Evolutionary conservation across 2,888 invertebrate genomes (phyloP).

Genomic region (Hyles lineata): DNA sequence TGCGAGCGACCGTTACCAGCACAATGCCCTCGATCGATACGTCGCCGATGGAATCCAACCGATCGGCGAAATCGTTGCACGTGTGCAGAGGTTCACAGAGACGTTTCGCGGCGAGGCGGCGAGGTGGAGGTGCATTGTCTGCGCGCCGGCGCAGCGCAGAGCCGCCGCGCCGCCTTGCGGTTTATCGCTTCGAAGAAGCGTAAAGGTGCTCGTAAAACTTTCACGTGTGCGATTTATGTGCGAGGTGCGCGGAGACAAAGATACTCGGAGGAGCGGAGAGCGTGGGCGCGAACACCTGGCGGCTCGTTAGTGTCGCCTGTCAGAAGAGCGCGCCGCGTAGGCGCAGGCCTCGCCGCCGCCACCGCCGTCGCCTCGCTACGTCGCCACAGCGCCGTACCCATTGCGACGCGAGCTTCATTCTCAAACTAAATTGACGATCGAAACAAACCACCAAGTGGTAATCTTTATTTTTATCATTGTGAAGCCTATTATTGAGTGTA

Average conservation of each 20-base stretch:
- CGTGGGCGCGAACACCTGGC: constrained; percentile 83
- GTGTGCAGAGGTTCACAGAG: constrained; percentile 70
- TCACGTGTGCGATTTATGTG: constrained; percentile 81
- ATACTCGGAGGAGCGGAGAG: constrained; percentile 74
- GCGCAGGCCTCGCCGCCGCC: constrained; percentile 44
- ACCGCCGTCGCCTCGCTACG: constrained; percentile 34
- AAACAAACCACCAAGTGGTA: not conserved
- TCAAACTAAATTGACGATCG: not conserved
- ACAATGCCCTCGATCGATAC: constrained; percentile 84
- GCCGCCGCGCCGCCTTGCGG: constrained; percentile 49
- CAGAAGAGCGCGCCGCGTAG: constrained; percentile 58
- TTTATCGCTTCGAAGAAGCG: constrained; percentile 79
- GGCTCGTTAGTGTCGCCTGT: constrained; percentile 77
- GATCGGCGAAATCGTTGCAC: constrained; percentile 81
- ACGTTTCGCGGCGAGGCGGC: constrained; percentile 68
- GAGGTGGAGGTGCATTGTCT: constrained; percentile 73
- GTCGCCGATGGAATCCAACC: constrained; percentile 76
- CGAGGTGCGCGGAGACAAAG: constrained; percentile 76
- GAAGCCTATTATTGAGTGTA: constrained; percentile 10
- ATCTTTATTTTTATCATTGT: constrained; percentile 12
- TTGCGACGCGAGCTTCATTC: not conserved
- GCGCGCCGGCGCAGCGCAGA: constrained; percentile 46
- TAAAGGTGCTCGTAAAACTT: constrained; percentile 83
- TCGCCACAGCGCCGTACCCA: constrained; percentile 29
- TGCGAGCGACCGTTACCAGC: constrained; percentile 84